Conservation (phyloP, 2,888 invertebrate genomes). For the Microplitis manilae region DNA sequence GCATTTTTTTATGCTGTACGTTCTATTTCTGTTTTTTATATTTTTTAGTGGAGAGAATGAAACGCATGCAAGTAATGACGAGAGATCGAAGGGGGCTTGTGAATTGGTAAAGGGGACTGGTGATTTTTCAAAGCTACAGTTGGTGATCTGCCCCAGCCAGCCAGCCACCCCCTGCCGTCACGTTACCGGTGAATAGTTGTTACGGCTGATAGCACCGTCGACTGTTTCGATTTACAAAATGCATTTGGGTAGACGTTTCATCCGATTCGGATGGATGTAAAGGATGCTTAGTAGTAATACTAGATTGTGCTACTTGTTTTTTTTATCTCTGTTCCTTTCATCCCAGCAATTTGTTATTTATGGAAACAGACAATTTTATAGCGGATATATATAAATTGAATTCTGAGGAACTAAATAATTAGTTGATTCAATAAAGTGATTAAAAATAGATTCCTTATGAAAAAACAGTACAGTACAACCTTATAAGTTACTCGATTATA, state of each 20-base stretch:
- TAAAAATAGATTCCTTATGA: too few relatives aligned
- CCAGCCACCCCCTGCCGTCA: background rate
- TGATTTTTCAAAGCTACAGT: conserved; percentile 44
- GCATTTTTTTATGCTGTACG: conserved; percentile 23
- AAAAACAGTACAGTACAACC: too few relatives aligned
- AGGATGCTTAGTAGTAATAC: conserved; percentile 45
- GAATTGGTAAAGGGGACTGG: conserved; percentile 28
- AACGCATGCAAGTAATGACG: conserved; percentile 32
- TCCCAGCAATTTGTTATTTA: background rate
- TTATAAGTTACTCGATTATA: too few relatives aligned
- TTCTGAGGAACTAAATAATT: background rate
- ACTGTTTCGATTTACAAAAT: conserved; percentile 44
- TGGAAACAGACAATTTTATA: background rate
- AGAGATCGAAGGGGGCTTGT: conserved; percentile 7
- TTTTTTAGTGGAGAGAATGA: conserved; percentile 22
- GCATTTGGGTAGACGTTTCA: conserved; percentile 37
- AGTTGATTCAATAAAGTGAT: background rate
- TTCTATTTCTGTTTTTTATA: conserved; percentile 20
- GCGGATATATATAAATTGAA: background rate
- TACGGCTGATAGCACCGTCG: conserved; percentile 41
- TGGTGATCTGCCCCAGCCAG: conserved; percentile 6
- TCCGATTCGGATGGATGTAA: conserved; percentile 39
- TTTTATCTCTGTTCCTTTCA: background rate
- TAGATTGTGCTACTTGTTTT: conserved; percentile 36
- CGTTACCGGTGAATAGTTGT: conserved; percentile 44